A percentile compares a stretch with the other conserved stretches of the same genome.
These are phyloP conservation scores for Trichosurus vulpecula DNA, from an alignment of 2,797 vertebrate genomes.

Conservation along the genomic window DNA sequence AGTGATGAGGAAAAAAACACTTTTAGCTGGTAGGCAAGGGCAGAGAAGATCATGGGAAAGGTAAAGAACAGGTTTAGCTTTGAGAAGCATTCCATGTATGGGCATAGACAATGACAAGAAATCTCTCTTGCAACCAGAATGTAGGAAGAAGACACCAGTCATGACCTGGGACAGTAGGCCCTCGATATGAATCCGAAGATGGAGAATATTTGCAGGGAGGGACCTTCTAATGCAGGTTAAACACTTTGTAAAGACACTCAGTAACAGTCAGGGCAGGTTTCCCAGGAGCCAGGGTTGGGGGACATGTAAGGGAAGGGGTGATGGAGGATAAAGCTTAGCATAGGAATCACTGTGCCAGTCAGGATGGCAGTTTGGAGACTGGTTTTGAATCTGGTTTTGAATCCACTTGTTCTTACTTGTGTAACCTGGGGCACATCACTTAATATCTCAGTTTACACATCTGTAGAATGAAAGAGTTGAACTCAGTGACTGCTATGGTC, in stretches of 20 bases:
- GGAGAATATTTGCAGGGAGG: too few relatives aligned
- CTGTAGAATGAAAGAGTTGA: neutral
- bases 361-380: neutral
- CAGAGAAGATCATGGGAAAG: neutral
- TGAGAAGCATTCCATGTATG: neutral
- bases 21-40: neutral
- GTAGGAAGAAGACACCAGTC: neutral
- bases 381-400: neutral
- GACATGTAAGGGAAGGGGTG: neutral
- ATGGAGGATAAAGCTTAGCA: neutral
- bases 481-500: neutral
- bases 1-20: neutral
- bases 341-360: neutral
- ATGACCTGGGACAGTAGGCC: neutral
- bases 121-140: neutral
- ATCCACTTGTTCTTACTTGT: neutral
- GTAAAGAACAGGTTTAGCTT: neutral
- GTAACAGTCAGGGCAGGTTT: neutral
- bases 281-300: neutral
- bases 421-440: neutral
- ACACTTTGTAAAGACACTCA: neutral
- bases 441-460: neutral
- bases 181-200: neutral
- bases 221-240: neutral
- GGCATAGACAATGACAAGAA: neutral